These are phyloP conservation scores for Pseudanteris insignis DNA, from an alignment of 2,888 invertebrate species.

Conservation along the genomic window DNA sequence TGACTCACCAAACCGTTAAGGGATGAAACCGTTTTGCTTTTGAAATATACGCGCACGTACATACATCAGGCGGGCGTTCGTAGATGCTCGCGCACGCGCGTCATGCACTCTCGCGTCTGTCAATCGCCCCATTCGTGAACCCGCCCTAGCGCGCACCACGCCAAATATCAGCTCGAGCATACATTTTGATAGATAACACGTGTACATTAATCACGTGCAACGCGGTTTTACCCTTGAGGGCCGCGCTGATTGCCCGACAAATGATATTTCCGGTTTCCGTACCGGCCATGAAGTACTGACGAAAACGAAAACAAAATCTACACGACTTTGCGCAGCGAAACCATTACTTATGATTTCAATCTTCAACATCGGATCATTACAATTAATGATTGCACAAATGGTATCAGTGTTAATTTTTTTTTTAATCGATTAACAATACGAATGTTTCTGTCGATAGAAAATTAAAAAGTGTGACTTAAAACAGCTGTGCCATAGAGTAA, in stretches of 20 bases:
- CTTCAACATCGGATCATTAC: too few relatives aligned
- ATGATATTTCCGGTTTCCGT: neutral
- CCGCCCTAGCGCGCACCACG: neutral
- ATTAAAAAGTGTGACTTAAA: too few relatives aligned
- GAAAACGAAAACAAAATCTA: too few relatives aligned
- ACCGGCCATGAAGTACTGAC: neutral
- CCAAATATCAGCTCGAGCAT: conserved; percentile 5
- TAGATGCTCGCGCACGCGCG: conserved; percentile 4
- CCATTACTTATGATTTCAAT: too few relatives aligned
- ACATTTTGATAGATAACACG: conserved; percentile 16
- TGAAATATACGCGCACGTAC: conserved; percentile 34
- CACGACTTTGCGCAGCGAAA: too few relatives aligned
- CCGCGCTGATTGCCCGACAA: neutral
- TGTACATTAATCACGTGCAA: conserved; percentile 25
- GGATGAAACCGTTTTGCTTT: conserved; percentile 62
- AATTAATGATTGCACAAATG: neutral
- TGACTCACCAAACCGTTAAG: conserved; percentile 65
- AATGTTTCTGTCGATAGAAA: too few relatives aligned
- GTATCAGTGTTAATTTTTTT: neutral
- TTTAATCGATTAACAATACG: too few relatives aligned
- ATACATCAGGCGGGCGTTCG: neutral
- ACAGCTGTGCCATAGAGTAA: too few relatives aligned
- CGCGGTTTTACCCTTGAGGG: neutral
- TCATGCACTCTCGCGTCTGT: neutral
- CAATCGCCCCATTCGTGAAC: conserved; percentile 13